Evolutionary conservation across 2,113 vertebrate species (phyloP), one percentile per base, ranked within the genome.

Genomic region (Saguinus imperator): DNA sequence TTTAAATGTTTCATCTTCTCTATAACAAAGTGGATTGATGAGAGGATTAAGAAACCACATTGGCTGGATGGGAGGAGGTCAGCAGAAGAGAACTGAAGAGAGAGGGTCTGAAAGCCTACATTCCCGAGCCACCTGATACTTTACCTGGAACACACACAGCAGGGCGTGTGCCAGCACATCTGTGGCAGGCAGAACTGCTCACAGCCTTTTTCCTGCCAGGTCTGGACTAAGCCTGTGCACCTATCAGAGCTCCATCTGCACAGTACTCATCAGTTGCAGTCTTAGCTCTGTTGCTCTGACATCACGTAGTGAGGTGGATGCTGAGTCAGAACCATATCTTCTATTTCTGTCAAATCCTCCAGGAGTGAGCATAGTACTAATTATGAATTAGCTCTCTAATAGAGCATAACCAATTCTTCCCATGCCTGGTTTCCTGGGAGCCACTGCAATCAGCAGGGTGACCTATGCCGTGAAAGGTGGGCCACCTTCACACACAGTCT

Each of bases 401-500:
- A 80, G 0, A 6, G 77, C 25, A 70, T 23, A n/a, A 45, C 29
- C 16, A 37, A 58, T 32, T 48, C 11, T 7, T 17, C 43, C 45
- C 16, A 23, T 25, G 12, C 25, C 23, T 6, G 16, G 9, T 58
- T 25, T 1, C 27, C 50, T 50, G 40, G 45, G 27, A 86, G 64
- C 75, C 66, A 58, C 16, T 1, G 32, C 20, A 16, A 7, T 50
- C 17, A 55, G 27, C 3, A 5, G 35, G 35, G 66, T 48, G 2
- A 52, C 3, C 9, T 5, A 1, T 11, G 6, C 17, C 1, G 3
- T 5, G 7, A 32, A 25, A 12, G 0, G 1, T 1, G 6, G 40
- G 16, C 16, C 37, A 75, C 3, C 48, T 35, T n/a, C 37, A 94
- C n/a, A 72, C 5, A 61, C 32, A 3, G 50, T 13, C 55, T 23